phyloP scores from a whole-genome alignment of 2,797 vertebrate genomes.

The Crax fasciolata region DNA sequence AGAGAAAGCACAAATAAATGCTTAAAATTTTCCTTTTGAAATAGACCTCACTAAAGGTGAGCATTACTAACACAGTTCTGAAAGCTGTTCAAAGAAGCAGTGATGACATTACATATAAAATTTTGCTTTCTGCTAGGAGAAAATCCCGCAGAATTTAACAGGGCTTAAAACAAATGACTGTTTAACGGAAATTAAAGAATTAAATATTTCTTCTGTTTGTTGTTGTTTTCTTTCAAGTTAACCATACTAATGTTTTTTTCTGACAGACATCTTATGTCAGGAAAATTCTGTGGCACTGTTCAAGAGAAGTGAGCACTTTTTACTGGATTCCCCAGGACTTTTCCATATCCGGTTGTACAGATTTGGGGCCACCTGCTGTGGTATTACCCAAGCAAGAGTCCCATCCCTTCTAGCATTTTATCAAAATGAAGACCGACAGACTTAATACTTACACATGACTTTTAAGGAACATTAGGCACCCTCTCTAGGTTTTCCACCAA shows the following conservation, averaged over 20 bases:
- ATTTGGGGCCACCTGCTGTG: background rate
- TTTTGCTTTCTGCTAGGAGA: background rate
- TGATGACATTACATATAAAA: background rate
- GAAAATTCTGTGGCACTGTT: background rate
- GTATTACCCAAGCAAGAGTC: background rate
- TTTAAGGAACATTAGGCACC: background rate
- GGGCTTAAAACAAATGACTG: background rate
- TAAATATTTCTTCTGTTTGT: background rate
- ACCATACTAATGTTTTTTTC: background rate
- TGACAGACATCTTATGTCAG: background rate
- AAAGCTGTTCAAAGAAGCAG: conserved; percentile 32
- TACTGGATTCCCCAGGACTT: background rate
- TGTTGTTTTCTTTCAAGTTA: background rate
- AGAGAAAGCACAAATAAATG: conserved; percentile 61
- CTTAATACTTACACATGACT: background rate
- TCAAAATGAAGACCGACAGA: background rate
- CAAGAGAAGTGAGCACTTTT: background rate
- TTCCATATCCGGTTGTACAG: background rate
- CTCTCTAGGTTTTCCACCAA: background rate
- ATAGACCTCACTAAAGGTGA: background rate
- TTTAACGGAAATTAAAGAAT: background rate
- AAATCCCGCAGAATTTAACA: conserved; percentile 21
- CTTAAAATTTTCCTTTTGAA: conserved; percentile 24
- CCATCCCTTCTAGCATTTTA: background rate
- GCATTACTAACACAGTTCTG: background rate